A percentile compares a stretch with the other conserved stretches of the same genome.
Conservation (phyloP, 2,797 vertebrate species). For the Eurystomus glaucurus region DNA sequence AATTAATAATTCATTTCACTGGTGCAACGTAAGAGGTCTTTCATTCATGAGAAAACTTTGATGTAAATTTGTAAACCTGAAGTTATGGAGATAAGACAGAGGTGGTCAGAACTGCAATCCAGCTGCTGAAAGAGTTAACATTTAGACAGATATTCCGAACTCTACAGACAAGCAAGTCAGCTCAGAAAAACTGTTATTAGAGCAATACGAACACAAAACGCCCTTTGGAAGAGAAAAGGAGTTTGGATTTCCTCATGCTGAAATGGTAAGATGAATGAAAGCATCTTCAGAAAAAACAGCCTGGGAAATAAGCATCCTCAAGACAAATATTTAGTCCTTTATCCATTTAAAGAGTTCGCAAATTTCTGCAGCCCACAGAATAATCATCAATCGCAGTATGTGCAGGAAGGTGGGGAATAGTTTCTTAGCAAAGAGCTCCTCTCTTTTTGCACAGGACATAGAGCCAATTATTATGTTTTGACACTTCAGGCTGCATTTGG, state of each 20-base stretch:
- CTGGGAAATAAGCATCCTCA: not conserved
- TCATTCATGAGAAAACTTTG: not conserved
- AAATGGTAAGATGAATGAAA: not conserved
- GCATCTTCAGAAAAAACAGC: not conserved
- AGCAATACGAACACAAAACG: not conserved
- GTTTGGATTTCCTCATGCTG: not conserved
- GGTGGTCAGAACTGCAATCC: not conserved
- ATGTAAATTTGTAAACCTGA: not conserved
- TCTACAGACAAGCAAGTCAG: not conserved
- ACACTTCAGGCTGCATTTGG: not conserved
- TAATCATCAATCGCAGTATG: not conserved
- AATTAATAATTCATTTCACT: conserved; percentile 47
- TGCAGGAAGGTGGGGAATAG: not conserved
- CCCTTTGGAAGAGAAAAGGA: not conserved
- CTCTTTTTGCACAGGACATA: not conserved
- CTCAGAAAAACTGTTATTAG: not conserved
- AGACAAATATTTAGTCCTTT: not conserved
- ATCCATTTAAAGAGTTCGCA: not conserved
- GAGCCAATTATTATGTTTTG: not conserved
- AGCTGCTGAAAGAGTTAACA: not conserved
- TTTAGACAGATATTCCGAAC: not conserved
- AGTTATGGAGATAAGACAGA: not conserved
- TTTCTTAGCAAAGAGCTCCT: not conserved
- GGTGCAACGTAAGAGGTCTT: not conserved
- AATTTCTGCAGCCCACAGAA: not conserved